Base-by-base conservation (phyloP, 2,888 invertebrate genomes). In the Reticulitermes lucifugus region DNA sequence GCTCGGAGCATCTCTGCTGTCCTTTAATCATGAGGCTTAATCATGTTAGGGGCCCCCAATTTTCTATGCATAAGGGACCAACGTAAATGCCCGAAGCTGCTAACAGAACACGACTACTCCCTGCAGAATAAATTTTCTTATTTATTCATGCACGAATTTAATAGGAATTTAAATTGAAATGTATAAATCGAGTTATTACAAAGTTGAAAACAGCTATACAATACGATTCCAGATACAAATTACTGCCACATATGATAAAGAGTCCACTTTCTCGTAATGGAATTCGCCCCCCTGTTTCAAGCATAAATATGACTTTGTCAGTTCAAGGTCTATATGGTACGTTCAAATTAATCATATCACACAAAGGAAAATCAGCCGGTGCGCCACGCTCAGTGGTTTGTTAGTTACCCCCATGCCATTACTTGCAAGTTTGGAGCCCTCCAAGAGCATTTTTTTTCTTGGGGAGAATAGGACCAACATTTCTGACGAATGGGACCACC, bases 91-190 rank as follows among this genome's bases (percentile, higher is more conserved):
- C 12, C 10, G 46, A 12, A 18, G 18, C 55, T 2, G 55, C 18
- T 12, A 55, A 55, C 55, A 18, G 3, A 65, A 65, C 65, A 25
- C 65, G 65, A 2, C n/a, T 12, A 25, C n/a, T 25, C 25, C 21
- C 41, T 73, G 21, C 41, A 41, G 41, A 73, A 41, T 25, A 41
- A 41, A 73, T 73, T 73, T 22, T 73, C 10, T 73, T 29, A 21
- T 73, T 41, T 41, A 41, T 73, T 41, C 29, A 41, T 73, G 73
- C 73, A n/a, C 35, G 35, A 73, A 6, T 73, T 73, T 73, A 73
- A 73, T 73, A 73, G 41, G 35, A 65, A 25, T 73, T 41, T 73
- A 73, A 41, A 73, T 73, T 10, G 21, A 73, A 73, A 41, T 73
- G 21, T 73, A 73, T 21, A 41, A 35, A 41, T 73, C 14, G 10